Percentiles rank a stretch among this genome's conserved stretches.
Conservation (phyloP, 2,113 vertebrate species). For the Trachemys scripta region DNA sequence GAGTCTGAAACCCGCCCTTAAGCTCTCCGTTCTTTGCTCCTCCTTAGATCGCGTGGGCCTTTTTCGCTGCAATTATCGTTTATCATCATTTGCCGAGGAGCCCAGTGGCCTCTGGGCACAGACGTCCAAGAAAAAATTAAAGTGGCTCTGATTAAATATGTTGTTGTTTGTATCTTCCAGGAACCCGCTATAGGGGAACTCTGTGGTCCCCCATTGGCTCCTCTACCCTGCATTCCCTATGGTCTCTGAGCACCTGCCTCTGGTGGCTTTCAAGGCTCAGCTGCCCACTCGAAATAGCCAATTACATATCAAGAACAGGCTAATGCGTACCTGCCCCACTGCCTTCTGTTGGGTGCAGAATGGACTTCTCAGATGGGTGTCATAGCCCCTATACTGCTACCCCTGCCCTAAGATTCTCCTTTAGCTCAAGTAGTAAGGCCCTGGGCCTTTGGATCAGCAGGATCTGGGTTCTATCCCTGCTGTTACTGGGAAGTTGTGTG, state of each 20-base stretch:
- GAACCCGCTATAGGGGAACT: background rate
- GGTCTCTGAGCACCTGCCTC: background rate
- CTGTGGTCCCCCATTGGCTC: background rate
- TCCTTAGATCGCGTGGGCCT: background rate
- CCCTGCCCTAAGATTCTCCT: background rate
- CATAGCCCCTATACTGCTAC: background rate
- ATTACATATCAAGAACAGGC: background rate
- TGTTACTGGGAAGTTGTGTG: background rate
- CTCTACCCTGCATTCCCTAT: background rate
- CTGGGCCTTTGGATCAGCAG: background rate
- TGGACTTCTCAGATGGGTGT: background rate
- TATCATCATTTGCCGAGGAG: accelerated
- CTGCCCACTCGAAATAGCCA: background rate
- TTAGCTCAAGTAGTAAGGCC: background rate
- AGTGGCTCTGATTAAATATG: background rate
- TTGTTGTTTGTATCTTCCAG: background rate
- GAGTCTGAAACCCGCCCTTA: background rate
- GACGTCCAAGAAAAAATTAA: background rate
- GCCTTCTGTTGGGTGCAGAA: background rate
- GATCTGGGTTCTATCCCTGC: background rate
- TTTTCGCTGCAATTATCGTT: background rate
- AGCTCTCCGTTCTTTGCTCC: background rate
- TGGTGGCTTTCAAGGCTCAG: background rate
- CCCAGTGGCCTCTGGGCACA: background rate
- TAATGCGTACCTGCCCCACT: background rate